These are phyloP conservation scores for Acyrthosiphon pisum DNA, from an alignment of 1,140 invertebrate species.

Conservation along the genomic window DNA sequence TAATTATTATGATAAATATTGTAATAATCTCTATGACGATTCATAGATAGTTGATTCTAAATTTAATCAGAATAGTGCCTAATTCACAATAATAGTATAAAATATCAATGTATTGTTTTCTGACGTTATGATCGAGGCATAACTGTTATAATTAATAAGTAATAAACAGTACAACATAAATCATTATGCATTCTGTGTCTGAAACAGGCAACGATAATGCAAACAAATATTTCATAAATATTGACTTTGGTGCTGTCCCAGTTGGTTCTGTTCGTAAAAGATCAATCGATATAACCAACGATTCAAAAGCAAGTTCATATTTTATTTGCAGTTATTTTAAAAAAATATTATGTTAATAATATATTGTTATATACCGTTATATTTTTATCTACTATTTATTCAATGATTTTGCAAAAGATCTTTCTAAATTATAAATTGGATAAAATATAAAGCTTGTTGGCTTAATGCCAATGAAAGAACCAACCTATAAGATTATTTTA, in stretches of 20 bases:
- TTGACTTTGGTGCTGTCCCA: slow-evolving; percentile 21
- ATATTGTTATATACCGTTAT: background rate
- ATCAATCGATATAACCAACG: slow-evolving; percentile 23
- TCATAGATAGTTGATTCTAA: background rate
- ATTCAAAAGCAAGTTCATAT: slow-evolving; percentile 35
- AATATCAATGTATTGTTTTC: background rate
- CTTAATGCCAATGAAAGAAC: background rate
- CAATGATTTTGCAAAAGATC: background rate
- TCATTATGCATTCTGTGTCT: background rate
- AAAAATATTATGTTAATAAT: background rate
- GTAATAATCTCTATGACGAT: slow-evolving; percentile 7
- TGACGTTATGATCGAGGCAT: background rate
- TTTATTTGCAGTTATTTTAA: background rate
- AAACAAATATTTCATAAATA: background rate
- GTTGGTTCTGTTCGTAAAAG: slow-evolving; percentile 39
- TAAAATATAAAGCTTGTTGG: background rate
- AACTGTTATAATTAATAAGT: background rate
- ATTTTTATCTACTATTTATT: background rate
- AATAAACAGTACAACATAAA: background rate
- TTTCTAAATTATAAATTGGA: background rate
- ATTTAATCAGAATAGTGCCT: background rate
- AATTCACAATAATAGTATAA: background rate
- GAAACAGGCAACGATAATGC: background rate
- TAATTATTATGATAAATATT: background rate
- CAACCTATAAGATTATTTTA: background rate